Percentiles rank a stretch among this genome's conserved stretches.
These are phyloP conservation scores for Listronotus oregonensis DNA, from an alignment of 1,140 invertebrate genomes.

Conservation along the genomic window DNA sequence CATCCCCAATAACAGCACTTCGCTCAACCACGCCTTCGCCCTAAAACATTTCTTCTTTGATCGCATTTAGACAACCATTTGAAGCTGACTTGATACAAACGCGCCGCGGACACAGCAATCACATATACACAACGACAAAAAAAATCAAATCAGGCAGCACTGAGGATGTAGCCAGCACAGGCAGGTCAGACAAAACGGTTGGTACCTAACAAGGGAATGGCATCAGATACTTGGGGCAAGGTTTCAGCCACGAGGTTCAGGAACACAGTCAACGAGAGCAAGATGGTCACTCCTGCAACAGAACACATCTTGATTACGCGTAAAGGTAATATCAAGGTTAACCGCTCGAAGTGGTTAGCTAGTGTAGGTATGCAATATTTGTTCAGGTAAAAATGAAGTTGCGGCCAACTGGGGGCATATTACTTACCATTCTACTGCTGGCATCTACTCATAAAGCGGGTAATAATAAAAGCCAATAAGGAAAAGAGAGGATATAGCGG, in stretches of 20 bases:
- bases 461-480: neutral
- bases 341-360: neutral
- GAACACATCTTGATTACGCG: slow-evolving; percentile 60
- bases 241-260: slow-evolving; percentile 95
- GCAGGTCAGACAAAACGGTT: slow-evolving; percentile 57
- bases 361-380: neutral
- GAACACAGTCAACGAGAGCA: slow-evolving; percentile 99
- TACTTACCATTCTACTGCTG: neutral
- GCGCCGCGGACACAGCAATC: slow-evolving; percentile 51
- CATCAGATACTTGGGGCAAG: slow-evolving; percentile 93
- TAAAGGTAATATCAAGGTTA: slow-evolving; percentile 3
- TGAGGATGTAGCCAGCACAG: slow-evolving; percentile 56
- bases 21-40: slow-evolving; percentile 33
- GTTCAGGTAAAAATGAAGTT: too few species aligned
- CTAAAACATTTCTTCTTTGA: slow-evolving; percentile 55
- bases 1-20: slow-evolving; percentile 39
- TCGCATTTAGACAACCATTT: slow-evolving; percentile 40
- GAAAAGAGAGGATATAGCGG: slow-evolving; percentile 13
- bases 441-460: slow-evolving; percentile 8
- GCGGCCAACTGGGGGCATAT: neutral
- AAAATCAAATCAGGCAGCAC: slow-evolving; percentile 55
- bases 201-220: slow-evolving; percentile 92
- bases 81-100: slow-evolving; percentile 29
- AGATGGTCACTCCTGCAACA: slow-evolving; percentile 98
- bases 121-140: slow-evolving; percentile 49